Base-by-base conservation (phyloP, 2,888 invertebrate species). In the Deilephila elpenor region DNA sequence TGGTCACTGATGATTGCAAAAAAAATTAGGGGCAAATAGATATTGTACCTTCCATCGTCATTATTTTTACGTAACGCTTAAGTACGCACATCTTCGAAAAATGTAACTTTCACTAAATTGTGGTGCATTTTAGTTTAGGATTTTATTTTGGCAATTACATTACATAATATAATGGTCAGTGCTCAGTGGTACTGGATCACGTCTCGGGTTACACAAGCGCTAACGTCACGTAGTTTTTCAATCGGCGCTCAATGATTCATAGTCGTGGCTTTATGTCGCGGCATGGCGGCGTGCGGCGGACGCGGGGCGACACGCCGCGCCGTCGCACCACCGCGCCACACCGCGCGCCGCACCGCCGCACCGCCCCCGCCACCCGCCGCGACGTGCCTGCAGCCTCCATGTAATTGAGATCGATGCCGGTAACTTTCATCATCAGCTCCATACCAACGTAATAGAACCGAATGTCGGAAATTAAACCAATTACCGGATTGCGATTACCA, bases 111-210 rank as follows among this genome's bases (percentile, higher is more conserved):
- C 93, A 90, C 92, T 84, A 86, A 88, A 88, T 90, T 89, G 86
- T 84, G 84, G 86, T 87, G 84, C 51, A 70, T 74, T 72, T 62
- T 60, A 67, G 53, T 72, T 71, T 53, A 70, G 67, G 83, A 88
- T 91, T 91, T 90, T 89, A 90, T 92, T 92, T 92, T 89, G 87
- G 85, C 91, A 90, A 93, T 93, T 91, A 91, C 80, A 88, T 93
- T 93, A 88, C 90, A 89, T 93, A 93, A 93, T 87, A 81, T 84
- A 84, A 81, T 82, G 84, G 82, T 82, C 80, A 80, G 71, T 56
- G 56, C 56, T 56, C n/a, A 56, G 56, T 83, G 86, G 92, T 80
- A 87, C 91, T 91, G 86, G 89, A 93, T 93, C 94, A 94, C 94
- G 94, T 94, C 89, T 85, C 78, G 76, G 80, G 90, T 93, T 93